These are phyloP conservation scores for Agrochola circellaris DNA, from an alignment of 2,888 invertebrate species.

Conservation along the genomic window DNA sequence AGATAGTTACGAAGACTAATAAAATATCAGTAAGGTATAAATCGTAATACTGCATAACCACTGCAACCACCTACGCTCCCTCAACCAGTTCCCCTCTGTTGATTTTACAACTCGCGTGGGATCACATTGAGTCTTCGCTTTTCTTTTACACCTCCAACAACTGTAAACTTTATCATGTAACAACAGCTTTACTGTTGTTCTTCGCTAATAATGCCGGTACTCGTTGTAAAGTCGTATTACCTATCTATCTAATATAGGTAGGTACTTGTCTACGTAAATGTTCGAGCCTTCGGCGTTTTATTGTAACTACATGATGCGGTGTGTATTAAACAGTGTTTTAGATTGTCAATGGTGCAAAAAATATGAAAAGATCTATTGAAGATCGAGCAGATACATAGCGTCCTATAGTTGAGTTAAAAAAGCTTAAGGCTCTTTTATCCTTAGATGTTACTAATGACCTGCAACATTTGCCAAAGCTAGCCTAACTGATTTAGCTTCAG, in stretches of 20 bases:
- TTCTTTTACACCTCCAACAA: constrained; percentile 25
- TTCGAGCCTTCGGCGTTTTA: constrained; percentile 8
- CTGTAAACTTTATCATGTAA: constrained; percentile 11
- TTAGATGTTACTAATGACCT: no score
- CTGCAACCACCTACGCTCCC: constrained; percentile 37
- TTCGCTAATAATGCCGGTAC: constrained; percentile 17
- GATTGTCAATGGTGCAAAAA: background rate
- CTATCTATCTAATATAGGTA: background rate
- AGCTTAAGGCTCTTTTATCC: no score
- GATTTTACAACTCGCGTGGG: constrained; percentile 46
- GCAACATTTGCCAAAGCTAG: background rate
- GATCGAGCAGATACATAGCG: background rate
- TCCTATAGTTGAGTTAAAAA: background rate
- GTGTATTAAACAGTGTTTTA: background rate
- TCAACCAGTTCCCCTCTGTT: constrained; percentile 38
- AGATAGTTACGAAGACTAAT: background rate
- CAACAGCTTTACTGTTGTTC: constrained; percentile 17
- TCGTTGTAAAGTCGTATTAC: constrained; percentile 5
- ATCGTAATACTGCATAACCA: constrained; percentile 25
- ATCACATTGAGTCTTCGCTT: constrained; percentile 21
- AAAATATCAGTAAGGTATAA: constrained; percentile 6
- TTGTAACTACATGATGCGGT: background rate
- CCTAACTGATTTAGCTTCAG: background rate
- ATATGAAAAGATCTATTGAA: background rate
- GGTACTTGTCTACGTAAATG: no score